A percentile compares a stretch with the other conserved stretches of the same genome.
These are phyloP conservation scores for Circaetus gallicus DNA, from an alignment of 2,113 vertebrate species.

Conservation along the genomic window DNA sequence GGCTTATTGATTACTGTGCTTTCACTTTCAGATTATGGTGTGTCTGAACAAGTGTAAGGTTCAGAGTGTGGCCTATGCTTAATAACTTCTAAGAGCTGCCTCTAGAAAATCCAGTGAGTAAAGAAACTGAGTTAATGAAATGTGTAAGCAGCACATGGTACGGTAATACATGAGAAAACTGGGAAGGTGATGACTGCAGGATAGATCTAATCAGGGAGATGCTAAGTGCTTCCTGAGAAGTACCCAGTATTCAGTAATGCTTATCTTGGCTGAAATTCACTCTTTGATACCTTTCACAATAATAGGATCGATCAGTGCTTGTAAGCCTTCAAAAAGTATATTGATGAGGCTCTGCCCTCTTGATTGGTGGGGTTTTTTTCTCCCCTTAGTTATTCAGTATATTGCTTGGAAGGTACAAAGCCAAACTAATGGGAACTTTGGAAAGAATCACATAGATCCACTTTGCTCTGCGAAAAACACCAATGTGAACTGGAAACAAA, in stretches of 20 bases:
- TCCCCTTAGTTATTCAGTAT: not conserved
- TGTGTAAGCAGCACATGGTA: not conserved
- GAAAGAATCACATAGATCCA: not conserved
- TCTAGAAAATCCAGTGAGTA: not conserved
- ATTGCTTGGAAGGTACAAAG: not conserved
- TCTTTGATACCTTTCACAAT: not conserved
- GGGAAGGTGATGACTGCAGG: not conserved
- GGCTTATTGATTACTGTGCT: not conserved
- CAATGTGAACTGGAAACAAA: not conserved
- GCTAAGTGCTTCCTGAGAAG: not conserved
- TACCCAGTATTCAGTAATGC: not conserved
- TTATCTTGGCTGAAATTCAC: not conserved
- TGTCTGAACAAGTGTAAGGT: not conserved
- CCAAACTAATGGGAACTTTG: not conserved
- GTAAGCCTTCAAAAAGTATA: not conserved
- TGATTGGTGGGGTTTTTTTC: not conserved
- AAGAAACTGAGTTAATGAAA: not conserved
- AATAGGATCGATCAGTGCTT: not conserved
- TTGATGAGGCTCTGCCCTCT: not conserved
- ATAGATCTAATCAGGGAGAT: not conserved
- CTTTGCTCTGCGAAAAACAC: not conserved
- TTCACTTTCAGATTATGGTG: not conserved
- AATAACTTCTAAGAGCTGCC: not conserved
- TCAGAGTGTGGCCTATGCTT: not conserved
- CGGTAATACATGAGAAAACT: not conserved